Evolutionary conservation across 2,888 invertebrate genomes (phyloP), one percentile per base, ranked within the genome.

Genomic region (Conistra vaccinii): DNA sequence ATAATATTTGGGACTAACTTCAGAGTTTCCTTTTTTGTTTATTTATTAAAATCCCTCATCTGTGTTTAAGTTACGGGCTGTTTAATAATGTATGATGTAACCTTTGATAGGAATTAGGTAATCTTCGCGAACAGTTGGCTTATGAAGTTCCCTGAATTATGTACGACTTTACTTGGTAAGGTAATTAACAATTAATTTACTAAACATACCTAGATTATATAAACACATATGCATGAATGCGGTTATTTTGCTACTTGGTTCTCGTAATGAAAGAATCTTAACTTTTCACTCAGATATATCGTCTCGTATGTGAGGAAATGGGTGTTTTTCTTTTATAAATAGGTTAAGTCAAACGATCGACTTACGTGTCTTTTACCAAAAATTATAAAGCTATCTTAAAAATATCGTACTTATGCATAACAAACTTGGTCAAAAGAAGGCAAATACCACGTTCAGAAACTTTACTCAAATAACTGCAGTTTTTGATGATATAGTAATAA

Each of bases 41-140:
- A 80, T 35, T 63, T 39, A 81, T 65, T 58, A 48, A 68, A 70
- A 70, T 58, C 35, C 45, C 20, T 45, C 45, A 67, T 70, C 39
- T 66, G 45, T 61, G 58, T 68, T 71, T 62, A 60, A 51, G 42
- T 69, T 71, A 63, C 55, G 67, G n/a, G 17, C 23, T 63, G 60
- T 62, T 82, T 72, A 83, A 80, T 81, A 60, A 80, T 73, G 62
- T 58, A 84, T 80, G 45, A 55, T 69, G 17, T 73, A 62, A 62
- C 69, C 66, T 75, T 80, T 82, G 80, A 75, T 72, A 60, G 32
- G 55, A 39, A 80, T 68, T n/a, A 76, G 32, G 23, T 69, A 67
- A 84, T 72, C 60, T 82, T 74, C 60, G 29, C 53, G 65, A 73
- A 74, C 32, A 53, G 63, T 65, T 73, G 39, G 70, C 73, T 81